Conservation (phyloP, 1,140 invertebrate genomes). For the Sinella curviseta region DNA sequence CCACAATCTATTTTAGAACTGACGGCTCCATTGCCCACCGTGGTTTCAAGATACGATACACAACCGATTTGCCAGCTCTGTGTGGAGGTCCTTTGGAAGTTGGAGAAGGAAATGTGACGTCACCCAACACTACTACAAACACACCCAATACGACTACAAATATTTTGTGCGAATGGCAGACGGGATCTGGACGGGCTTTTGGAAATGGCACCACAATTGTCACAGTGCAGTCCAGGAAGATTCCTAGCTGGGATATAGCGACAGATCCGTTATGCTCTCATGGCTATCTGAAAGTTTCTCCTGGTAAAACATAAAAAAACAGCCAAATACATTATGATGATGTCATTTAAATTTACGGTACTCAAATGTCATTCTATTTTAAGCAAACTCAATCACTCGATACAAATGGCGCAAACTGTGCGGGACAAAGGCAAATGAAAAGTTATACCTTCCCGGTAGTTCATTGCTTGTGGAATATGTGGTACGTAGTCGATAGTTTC, state of each 20-base stretch:
- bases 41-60: slow-evolving; percentile 67
- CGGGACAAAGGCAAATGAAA: slow-evolving; percentile 33
- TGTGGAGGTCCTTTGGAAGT: slow-evolving; percentile 28
- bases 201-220: slow-evolving; percentile 38
- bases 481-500: background rate
- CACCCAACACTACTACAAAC: slow-evolving; percentile 28
- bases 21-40: slow-evolving; percentile 56
- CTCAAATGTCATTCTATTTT: background rate
- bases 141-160: slow-evolving; percentile 44
- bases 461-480: slow-evolving; percentile 36
- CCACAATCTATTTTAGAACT: slow-evolving; percentile 64
- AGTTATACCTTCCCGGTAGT: slow-evolving; percentile 41
- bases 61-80: slow-evolving; percentile 57
- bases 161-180: slow-evolving; percentile 35
- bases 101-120: slow-evolving; percentile 1
- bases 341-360: background rate
- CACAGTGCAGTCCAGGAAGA: slow-evolving; percentile 24
- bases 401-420: slow-evolving; percentile 37
- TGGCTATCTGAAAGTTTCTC: slow-evolving; percentile 16
- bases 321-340: background rate
- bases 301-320: slow-evolving; percentile 1
- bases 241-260: slow-evolving; percentile 36
- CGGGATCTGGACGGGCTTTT: background rate
- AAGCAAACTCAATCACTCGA: background rate
- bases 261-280: background rate